Evolutionary conservation across 1,140 invertebrate species (phyloP).

Genomic region (Bombyx mandarina): DNA sequence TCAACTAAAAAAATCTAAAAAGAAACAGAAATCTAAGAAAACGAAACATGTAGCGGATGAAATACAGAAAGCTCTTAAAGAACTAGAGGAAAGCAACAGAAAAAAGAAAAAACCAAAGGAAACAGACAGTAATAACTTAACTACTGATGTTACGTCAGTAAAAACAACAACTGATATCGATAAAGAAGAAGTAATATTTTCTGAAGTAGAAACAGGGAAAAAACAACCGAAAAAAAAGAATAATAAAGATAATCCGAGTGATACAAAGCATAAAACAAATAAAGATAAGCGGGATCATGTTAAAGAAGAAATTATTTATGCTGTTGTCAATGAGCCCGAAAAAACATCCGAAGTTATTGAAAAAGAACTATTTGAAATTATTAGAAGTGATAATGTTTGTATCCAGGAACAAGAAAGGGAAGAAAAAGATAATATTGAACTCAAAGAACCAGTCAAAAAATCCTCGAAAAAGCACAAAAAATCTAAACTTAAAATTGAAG

Average conservation of each 20-base stretch:
- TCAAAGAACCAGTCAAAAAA: no score
- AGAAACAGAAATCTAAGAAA: slow-evolving; percentile 63
- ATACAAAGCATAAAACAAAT: neutral
- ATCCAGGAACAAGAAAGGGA: no score
- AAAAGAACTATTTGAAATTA: no score
- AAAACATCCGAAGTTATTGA: no score
- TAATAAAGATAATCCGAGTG: neutral
- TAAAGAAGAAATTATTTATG: slow-evolving; percentile 37
- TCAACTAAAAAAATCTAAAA: slow-evolving; percentile 52
- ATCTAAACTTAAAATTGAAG: no score
- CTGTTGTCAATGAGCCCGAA: no score
- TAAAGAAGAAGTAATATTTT: slow-evolving; percentile 1
- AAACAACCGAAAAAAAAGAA: slow-evolving; percentile 2
- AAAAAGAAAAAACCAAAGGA: slow-evolving; percentile 41
- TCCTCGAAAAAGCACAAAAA: no score
- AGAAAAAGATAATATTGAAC: no score
- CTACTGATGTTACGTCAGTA: neutral
- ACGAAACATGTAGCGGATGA: slow-evolving; percentile 62
- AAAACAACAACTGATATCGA: neutral
- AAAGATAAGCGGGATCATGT: slow-evolving; percentile 3
- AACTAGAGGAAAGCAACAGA: slow-evolving; percentile 61
- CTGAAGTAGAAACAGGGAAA: slow-evolving; percentile 3
- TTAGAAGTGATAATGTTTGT: no score
- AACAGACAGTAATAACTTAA: neutral
- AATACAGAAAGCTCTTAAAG: slow-evolving; percentile 69